These are phyloP conservation scores for Lepidocyrtoides sp. DNA, from an alignment of 2,888 invertebrate species.

Conservation along the genomic window DNA sequence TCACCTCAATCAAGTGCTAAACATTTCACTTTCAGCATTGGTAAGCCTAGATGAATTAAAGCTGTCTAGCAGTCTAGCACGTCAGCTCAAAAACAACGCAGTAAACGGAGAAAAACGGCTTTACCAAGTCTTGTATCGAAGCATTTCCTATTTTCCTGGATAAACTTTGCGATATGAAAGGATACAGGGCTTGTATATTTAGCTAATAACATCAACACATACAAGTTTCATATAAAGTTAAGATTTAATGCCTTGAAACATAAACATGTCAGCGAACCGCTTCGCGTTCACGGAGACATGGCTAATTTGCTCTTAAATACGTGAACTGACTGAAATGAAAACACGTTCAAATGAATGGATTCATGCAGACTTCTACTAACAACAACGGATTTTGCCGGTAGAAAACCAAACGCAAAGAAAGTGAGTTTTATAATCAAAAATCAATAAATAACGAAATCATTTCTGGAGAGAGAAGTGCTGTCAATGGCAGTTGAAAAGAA, in stretches of 20 bases:
- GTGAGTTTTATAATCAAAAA: constrained; percentile 58
- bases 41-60: constrained; percentile 11
- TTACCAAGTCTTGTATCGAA: neutral
- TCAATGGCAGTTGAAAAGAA: constrained; percentile 58
- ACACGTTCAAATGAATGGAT: neutral
- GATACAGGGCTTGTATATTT: constrained; percentile 5
- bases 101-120: neutral
- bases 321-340: constrained; percentile 51
- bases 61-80: neutral
- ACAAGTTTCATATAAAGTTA: constrained; percentile 24
- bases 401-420: constrained; percentile 13
- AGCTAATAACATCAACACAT: constrained; percentile 3
- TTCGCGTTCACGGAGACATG: constrained; percentile 59
- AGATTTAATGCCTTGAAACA: constrained; percentile 67
- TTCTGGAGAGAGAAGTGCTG: constrained; percentile 45
- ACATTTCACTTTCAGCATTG: neutral
- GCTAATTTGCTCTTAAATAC: constrained; percentile 75
- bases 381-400: neutral
- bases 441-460: constrained; percentile 69
- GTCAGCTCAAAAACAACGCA: neutral
- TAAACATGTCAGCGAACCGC: constrained; percentile 65
- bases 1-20: neutral
- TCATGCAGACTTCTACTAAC: neutral
- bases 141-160: neutral
- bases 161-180: neutral